These are phyloP conservation scores for Engystomops pustulosus DNA, from an alignment of 2,113 vertebrate species.

Conservation along the genomic window DNA sequence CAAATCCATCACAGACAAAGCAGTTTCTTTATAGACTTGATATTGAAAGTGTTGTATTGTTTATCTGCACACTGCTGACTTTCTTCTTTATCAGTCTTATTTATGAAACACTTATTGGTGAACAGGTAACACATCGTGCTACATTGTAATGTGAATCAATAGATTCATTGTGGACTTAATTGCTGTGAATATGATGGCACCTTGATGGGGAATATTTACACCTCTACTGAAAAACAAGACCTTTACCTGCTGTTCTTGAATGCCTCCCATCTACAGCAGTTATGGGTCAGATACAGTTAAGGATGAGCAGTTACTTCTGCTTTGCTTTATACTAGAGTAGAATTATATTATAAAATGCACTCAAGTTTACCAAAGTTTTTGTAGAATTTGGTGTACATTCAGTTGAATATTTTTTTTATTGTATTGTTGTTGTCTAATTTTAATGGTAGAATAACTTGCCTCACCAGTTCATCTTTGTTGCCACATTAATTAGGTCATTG, in stretches of 20 bases:
- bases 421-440: too few species aligned
- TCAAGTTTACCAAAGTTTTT: neutral
- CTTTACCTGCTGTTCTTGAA: conserved; percentile 22
- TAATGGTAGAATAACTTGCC: too few species aligned
- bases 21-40: conserved; percentile 30
- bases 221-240: conserved; percentile 14
- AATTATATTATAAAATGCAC: neutral
- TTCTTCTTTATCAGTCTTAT: conserved; percentile 6
- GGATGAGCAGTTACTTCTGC: neutral
- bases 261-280: neutral
- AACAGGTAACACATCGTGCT: conserved; percentile 35
- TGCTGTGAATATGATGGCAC: conserved; percentile 41
- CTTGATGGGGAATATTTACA: conserved; percentile 12
- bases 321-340: neutral
- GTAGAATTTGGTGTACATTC: neutral
- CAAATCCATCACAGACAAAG: conserved; percentile 12
- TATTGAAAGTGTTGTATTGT: conserved; percentile 20
- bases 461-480: too few species aligned
- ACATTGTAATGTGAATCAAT: neutral
- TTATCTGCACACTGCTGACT: conserved; percentile 25
- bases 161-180: conserved; percentile 9
- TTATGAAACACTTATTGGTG: conserved; percentile 10
- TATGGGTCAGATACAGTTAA: neutral
- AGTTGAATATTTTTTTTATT: neutral
- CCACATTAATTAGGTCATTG: too few species aligned